These are phyloP conservation scores for Tamandua tetradactyla DNA, from an alignment of 2,797 vertebrate species.

Conservation along the genomic window DNA sequence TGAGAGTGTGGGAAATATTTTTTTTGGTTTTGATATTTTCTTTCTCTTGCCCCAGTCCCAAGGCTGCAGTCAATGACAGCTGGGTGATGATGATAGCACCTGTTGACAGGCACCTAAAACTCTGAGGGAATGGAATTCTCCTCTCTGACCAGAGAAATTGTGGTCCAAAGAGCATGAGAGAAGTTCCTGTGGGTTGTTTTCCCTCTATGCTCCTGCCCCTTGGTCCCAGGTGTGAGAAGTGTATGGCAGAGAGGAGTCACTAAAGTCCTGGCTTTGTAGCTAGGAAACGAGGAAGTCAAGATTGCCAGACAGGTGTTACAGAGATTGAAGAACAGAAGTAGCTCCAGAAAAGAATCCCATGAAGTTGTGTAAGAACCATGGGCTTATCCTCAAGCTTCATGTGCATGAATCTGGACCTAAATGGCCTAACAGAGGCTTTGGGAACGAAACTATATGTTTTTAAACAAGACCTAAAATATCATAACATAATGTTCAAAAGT, in stretches of 20 bases:
- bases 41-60: not conserved
- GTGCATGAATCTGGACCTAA: not conserved
- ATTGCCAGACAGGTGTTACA: not conserved
- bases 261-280: not conserved
- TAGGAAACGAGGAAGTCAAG: not conserved
- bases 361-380: not conserved
- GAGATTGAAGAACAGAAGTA: not conserved
- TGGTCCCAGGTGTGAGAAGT: not conserved
- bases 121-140: not conserved
- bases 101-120: not conserved
- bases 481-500: no score
- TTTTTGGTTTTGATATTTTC: not conserved
- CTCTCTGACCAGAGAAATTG: not conserved
- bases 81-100: not conserved
- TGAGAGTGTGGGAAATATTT: not conserved
- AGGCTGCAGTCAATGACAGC: not conserved
- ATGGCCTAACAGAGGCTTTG: not conserved
- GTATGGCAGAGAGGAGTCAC: not conserved
- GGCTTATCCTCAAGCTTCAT: not conserved
- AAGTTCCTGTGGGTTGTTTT: not conserved
- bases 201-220: not conserved
- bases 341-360: not conserved
- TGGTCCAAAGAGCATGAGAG: not conserved
- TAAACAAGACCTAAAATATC: no score
- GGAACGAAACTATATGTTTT: not conserved